phyloP scores from a whole-genome alignment of 2,888 invertebrate species.

The Melanotus villosus region DNA sequence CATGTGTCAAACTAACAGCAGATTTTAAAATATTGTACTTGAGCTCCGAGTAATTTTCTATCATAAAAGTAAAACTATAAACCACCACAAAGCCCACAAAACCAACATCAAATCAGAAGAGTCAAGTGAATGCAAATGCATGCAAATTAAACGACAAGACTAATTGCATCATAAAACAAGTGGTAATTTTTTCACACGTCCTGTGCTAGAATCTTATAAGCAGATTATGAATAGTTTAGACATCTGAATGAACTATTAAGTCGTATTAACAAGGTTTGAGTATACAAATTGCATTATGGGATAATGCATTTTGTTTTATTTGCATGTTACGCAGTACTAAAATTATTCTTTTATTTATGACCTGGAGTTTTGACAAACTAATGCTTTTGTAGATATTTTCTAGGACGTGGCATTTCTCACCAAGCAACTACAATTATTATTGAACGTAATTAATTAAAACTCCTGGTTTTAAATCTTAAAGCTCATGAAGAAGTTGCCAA shows the following conservation, averaged over 20 bases:
- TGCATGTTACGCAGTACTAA: neutral
- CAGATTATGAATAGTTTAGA: slow-evolving; percentile 28
- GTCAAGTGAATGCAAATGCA: slow-evolving; percentile 23
- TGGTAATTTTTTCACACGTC: slow-evolving; percentile 33
- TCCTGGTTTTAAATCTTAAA: too few species aligned
- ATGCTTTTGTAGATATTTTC: neutral
- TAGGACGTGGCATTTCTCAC: too few species aligned
- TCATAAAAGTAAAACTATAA: too few species aligned
- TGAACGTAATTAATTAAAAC: too few species aligned
- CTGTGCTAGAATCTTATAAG: slow-evolving; percentile 28
- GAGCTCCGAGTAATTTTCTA: too few species aligned
- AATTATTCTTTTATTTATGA: neutral
- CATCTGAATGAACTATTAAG: slow-evolving; percentile 28
- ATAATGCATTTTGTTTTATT: slow-evolving; percentile 14
- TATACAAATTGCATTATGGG: slow-evolving; percentile 14
- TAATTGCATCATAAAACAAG: slow-evolving; percentile 24
- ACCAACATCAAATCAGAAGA: neutral
- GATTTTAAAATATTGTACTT: too few species aligned
- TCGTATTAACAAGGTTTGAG: slow-evolving; percentile 13
- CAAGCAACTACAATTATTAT: too few species aligned
- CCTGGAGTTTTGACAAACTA: neutral
- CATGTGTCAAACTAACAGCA: too few species aligned
- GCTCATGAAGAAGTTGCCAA: too few species aligned
- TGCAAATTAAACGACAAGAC: slow-evolving; percentile 27
- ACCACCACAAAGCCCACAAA: too few species aligned